Evolutionary conservation across 2,888 invertebrate species (phyloP).

Genomic region (Clunio marinus): DNA sequence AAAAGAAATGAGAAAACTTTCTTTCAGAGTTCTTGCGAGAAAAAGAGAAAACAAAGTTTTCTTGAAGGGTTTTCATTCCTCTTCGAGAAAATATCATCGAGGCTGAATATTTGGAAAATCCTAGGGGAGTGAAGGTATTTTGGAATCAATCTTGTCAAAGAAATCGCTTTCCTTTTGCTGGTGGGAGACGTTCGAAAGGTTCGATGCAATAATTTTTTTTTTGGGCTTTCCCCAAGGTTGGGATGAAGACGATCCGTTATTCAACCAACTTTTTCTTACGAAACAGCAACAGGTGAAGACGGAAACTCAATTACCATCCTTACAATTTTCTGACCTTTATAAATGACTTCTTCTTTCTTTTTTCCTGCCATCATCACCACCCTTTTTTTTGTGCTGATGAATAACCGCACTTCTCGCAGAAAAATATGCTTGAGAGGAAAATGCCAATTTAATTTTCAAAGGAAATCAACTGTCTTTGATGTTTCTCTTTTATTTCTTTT

Average conservation of each 20-base stretch:
- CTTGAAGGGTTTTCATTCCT: not conserved
- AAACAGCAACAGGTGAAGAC: slow-evolving; percentile 33
- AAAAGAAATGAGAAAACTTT: slow-evolving; percentile 38
- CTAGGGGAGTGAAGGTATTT: not conserved
- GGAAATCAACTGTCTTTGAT: slow-evolving; percentile 7
- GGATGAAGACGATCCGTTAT: not conserved
- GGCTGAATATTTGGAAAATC: slow-evolving; percentile 18
- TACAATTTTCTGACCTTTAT: slow-evolving; percentile 33
- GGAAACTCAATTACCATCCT: slow-evolving; percentile 29
- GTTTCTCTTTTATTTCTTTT: not conserved
- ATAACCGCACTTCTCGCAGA: not conserved
- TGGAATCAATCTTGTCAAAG: slow-evolving; percentile 28
- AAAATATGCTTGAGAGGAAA: slow-evolving; percentile 16
- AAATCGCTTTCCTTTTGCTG: not conserved
- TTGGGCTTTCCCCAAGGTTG: not conserved
- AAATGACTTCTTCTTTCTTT: too few relatives aligned
- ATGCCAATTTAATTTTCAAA: slow-evolving; percentile 35
- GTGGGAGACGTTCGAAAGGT: not conserved
- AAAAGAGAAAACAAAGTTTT: not conserved
- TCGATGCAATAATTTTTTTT: not conserved
- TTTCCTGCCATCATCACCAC: not conserved
- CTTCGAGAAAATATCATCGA: slow-evolving; percentile 25
- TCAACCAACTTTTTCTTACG: too few relatives aligned
- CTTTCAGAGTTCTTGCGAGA: slow-evolving; percentile 19
- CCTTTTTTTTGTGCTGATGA: slow-evolving; percentile 3